Base-by-base conservation (phyloP, 92 coral and sea anemone species). In the Zoanthus sansibaricus region DNA sequence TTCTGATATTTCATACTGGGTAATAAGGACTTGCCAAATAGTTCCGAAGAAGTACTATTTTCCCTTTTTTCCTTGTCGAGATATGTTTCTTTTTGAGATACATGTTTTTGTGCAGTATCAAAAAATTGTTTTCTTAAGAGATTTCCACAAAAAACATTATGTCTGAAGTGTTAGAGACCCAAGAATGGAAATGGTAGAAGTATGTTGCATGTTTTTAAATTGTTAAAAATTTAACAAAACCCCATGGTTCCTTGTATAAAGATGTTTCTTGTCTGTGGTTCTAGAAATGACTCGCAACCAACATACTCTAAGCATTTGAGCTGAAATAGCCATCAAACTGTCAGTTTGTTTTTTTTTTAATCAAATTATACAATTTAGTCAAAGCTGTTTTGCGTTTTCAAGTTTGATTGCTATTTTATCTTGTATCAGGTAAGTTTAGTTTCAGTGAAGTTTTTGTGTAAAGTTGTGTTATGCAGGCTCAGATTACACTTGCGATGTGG, bases 391-490 rank as follows among this genome's bases (percentile, higher is more conserved):
- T 20, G 12, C 32, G 21, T 76, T 37, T 75, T 75, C 2, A 31
- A 76, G 48, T 76, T 66, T 80, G n/a, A 70, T 80, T 80, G 85
- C 85, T 21, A 71, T 80, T 80, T 45, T 80, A 74, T 66, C 73
- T 9, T 79, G 54, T 33, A 7, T 79, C 55, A 59, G 71, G 73
- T 79, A 79, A 80, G 85, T 10, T 30, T 17, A 47, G 20, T 18
- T 10, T 86, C 44, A 11, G 42, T 12, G 47, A 20, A 51, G 45
- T 75, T 45, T 51, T 20, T 75, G 25, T 25, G 25, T 25, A 32
- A 17, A 16, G 20, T 83, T 9, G 49, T 72, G 30, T 68, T 56
- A 46, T 71, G 66, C 76, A 82, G 48, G 76, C 58, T 47, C 75
- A 58, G 52, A 20, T 30, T 4, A 31, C 42, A 51, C 55, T n/a